These are phyloP conservation scores for Microcebus jonahi DNA, from an alignment of 2,113 vertebrate genomes.

Conservation along the genomic window DNA sequence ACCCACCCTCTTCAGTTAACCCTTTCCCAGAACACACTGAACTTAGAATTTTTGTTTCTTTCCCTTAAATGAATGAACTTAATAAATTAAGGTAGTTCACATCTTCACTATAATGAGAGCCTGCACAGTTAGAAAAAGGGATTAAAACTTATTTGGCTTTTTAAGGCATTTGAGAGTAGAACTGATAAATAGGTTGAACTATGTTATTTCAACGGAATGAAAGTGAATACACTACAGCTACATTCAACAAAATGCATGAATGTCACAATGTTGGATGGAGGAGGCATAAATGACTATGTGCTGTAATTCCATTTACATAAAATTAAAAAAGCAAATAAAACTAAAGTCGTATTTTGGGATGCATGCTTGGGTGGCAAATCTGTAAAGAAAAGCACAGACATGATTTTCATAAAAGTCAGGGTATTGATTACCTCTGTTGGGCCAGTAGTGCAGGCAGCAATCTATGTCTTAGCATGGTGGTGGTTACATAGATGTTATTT, in stretches of 20 bases:
- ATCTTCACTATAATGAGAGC: neutral
- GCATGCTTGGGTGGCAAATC: neutral
- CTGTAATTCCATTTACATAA: neutral
- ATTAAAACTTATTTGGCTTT: neutral
- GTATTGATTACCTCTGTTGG: neutral
- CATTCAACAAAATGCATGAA: neutral
- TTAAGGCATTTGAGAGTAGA: neutral
- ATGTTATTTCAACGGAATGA: neutral
- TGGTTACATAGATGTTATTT: neutral
- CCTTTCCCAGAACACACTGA: neutral
- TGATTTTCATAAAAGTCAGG: neutral
- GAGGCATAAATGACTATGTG: neutral
- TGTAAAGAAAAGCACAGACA: neutral
- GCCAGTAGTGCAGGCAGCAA: too few relatives aligned
- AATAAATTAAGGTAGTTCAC: neutral
- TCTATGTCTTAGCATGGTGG: neutral
- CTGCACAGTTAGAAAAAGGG: neutral
- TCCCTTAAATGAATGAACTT: neutral
- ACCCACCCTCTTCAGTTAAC: neutral
- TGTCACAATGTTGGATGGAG: neutral
- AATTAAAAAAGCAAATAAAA: neutral
- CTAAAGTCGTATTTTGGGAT: neutral
- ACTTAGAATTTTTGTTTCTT: neutral
- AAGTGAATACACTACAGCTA: neutral
- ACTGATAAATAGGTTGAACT: neutral